Conservation (phyloP, 1,140 invertebrate species). For the Leptestheria dahalacensis region DNA sequence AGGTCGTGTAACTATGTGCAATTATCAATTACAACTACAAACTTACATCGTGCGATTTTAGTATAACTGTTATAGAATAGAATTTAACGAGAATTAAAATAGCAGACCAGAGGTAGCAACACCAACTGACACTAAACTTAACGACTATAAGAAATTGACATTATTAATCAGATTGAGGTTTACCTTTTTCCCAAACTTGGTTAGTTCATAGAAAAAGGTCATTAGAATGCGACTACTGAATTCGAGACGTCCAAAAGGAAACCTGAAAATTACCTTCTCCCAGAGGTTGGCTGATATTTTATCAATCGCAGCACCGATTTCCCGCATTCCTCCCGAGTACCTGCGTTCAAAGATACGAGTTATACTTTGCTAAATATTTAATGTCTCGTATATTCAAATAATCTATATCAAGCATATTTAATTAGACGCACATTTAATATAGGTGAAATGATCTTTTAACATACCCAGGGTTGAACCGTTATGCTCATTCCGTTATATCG, state of each 20-base stretch:
- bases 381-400: too few species aligned
- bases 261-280: constrained; percentile 64
- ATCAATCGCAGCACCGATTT: constrained; percentile 69
- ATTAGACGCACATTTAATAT: too few species aligned
- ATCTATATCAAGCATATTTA: too few species aligned
- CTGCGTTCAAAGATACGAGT: constrained; percentile 37
- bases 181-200: constrained; percentile 8
- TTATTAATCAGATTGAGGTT: constrained; percentile 4
- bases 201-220: neutral
- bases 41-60: too few species aligned
- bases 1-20: too few species aligned
- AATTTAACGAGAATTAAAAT: constrained; percentile 19
- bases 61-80: too few species aligned
- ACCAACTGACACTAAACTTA: too few species aligned
- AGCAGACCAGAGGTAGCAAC: neutral
- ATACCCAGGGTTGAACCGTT: too few species aligned
- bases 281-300: constrained; percentile 64
- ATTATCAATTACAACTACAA: too few species aligned
- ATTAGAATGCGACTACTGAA: neutral
- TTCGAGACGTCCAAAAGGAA: neutral
- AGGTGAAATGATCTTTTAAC: too few species aligned
- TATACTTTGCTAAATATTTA: neutral
- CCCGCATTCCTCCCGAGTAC: constrained; percentile 78
- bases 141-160: neutral
- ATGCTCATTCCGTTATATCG: too few species aligned